Conservation (phyloP, 2,888 invertebrate genomes). For the Scelioninae gen. 1 region DNA sequence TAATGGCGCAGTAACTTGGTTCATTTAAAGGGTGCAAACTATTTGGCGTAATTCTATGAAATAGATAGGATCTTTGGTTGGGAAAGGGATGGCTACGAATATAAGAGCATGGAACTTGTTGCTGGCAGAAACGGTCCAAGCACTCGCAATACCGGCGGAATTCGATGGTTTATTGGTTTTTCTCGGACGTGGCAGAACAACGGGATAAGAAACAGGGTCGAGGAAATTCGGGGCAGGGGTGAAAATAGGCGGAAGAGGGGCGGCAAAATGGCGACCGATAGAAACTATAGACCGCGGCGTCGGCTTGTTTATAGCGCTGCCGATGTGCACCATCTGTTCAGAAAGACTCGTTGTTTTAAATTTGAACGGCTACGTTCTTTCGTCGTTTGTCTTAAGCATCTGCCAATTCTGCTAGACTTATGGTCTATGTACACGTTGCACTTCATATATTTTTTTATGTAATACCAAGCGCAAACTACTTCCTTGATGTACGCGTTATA, state of each 20-base stretch:
- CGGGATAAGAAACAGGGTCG: constrained; percentile 66
- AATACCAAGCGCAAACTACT: constrained; percentile 37
- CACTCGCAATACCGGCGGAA: constrained; percentile 80
- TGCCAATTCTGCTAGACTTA: constrained; percentile 65
- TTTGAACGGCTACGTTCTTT: constrained; percentile 74
- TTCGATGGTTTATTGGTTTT: constrained; percentile 84
- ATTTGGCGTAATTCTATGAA: constrained; percentile 67
- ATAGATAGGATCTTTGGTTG: constrained; percentile 66
- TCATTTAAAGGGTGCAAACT: constrained; percentile 64
- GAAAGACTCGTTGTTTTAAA: constrained; percentile 81
- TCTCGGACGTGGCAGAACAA: constrained; percentile 79
- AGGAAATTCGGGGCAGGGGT: constrained; percentile 49
- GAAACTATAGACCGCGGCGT: constrained; percentile 78
- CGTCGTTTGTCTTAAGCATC: constrained; percentile 67
- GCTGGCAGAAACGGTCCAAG: constrained; percentile 79
- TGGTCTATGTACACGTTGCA: constrained; percentile 35
- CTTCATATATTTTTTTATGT: constrained; percentile 45
- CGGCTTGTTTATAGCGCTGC: constrained; percentile 81
- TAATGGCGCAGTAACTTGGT: constrained; percentile 49
- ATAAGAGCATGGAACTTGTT: constrained; percentile 82
- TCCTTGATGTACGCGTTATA: constrained; percentile 26
- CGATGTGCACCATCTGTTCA: constrained; percentile 81
- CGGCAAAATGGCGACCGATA: constrained; percentile 47
- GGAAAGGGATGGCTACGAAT: constrained; percentile 77
- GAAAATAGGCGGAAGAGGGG: constrained; percentile 49